These are phyloP conservation scores for Gobio occitaniae DNA, from an alignment of 2,797 vertebrate species.

Conservation along the genomic window DNA sequence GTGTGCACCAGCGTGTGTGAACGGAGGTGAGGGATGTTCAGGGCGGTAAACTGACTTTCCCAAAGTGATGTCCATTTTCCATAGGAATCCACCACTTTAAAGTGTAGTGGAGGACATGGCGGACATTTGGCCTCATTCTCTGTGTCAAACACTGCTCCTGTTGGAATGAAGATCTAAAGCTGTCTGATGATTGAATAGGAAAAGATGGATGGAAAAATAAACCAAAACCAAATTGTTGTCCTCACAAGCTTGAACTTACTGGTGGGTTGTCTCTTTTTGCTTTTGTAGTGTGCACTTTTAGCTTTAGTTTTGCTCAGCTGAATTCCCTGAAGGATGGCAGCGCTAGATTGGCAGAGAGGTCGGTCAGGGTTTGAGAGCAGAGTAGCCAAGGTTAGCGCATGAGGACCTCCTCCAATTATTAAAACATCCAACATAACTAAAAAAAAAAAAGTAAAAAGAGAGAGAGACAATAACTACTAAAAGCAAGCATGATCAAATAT, in stretches of 20 bases:
- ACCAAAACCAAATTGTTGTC: not conserved
- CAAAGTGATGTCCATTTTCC: slow-evolving; percentile 79
- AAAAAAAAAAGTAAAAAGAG: slow-evolving; percentile 3
- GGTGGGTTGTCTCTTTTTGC: slow-evolving; percentile 59
- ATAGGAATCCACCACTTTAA: slow-evolving; percentile 79
- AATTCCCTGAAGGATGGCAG: slow-evolving; percentile 52
- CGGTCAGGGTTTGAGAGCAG: slow-evolving; percentile 67
- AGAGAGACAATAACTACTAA: slow-evolving; percentile 29
- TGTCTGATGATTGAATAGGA: not conserved
- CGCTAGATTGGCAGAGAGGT: slow-evolving; percentile 1
- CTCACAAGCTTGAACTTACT: slow-evolving; percentile 58
- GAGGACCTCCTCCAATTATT: slow-evolving; percentile 80
- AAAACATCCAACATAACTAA: slow-evolving; percentile 75
- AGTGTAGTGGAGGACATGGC: slow-evolving; percentile 51
- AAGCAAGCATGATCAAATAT: not conserved
- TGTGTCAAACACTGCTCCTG: slow-evolving; percentile 59
- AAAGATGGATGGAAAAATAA: not conserved
- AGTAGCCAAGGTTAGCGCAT: slow-evolving; percentile 80
- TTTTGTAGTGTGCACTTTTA: slow-evolving; percentile 53
- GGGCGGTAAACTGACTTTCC: slow-evolving; percentile 80
- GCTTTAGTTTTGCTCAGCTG: slow-evolving; percentile 52
- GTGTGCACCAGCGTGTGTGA: slow-evolving; percentile 83
- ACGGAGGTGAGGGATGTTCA: slow-evolving; percentile 82
- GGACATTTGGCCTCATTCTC: slow-evolving; percentile 35
- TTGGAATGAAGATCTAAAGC: slow-evolving; percentile 25